A percentile compares a stretch with the other conserved stretches of the same genome.
phyloP scores from a whole-genome alignment of 92 coral and sea anemone species.

The Palythoa heliodiscus region DNA sequence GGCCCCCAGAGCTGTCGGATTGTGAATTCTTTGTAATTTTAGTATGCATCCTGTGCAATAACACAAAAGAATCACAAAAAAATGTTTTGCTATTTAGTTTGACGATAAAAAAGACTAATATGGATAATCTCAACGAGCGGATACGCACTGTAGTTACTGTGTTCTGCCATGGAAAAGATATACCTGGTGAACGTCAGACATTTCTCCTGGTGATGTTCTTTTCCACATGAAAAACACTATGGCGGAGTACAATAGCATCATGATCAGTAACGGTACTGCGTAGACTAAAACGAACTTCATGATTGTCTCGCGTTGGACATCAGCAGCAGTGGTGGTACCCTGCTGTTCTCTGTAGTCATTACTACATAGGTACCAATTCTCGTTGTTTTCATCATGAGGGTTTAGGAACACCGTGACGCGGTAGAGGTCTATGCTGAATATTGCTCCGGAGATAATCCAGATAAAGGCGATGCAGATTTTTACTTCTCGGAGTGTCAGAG shows the following conservation, averaged over 20 bases:
- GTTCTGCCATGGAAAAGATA: too few relatives aligned
- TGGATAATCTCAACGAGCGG: too few relatives aligned
- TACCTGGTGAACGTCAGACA: constrained; percentile 29
- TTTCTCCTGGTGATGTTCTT: constrained; percentile 28
- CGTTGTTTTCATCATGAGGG: neutral
- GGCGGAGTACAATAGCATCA: constrained; percentile 3
- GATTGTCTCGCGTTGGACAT: neutral
- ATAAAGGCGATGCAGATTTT: constrained; percentile 23
- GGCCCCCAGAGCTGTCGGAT: too few relatives aligned
- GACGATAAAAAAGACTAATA: too few relatives aligned
- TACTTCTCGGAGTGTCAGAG: constrained; percentile 21
- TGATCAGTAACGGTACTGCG: constrained; percentile 12
- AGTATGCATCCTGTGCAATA: too few relatives aligned
- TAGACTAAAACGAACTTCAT: constrained; percentile 13
- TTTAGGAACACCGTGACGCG: neutral
- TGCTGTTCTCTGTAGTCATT: neutral
- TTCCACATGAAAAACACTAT: constrained; percentile 35
- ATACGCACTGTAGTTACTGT: too few relatives aligned
- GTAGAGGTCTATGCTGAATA: constrained; percentile 17
- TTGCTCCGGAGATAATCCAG: constrained; percentile 21
- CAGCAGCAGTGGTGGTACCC: neutral
- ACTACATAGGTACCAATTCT: neutral
- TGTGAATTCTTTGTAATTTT: too few relatives aligned
- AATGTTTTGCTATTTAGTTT: too few relatives aligned
- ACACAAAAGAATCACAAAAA: too few relatives aligned